Conservation (phyloP, 2,797 vertebrate species). For the Spinus pinus region DNA sequence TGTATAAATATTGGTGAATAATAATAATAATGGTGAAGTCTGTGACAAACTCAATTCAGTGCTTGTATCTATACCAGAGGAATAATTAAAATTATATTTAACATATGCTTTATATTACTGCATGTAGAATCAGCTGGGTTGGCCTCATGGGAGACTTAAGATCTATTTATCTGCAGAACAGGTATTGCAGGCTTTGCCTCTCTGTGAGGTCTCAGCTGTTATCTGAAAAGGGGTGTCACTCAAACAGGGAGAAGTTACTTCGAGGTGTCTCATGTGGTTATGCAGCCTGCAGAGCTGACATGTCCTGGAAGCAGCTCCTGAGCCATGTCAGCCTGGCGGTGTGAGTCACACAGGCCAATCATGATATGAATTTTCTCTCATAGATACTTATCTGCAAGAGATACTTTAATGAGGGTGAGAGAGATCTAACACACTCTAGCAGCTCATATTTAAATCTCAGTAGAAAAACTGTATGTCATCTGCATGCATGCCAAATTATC, state of each 20-base stretch:
- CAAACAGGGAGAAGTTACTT: background rate
- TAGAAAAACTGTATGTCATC: background rate
- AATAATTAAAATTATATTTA: background rate
- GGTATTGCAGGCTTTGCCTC: slow-evolving; percentile 42
- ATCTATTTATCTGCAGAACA: slow-evolving; percentile 5
- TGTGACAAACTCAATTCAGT: background rate
- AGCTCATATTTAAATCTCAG: background rate
- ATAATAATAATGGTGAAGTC: background rate
- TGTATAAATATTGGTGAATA: background rate
- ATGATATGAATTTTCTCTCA: background rate
- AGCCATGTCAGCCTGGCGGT: background rate
- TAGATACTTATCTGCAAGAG: background rate
- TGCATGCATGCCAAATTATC: background rate
- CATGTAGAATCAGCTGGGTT: background rate
- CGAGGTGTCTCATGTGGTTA: background rate
- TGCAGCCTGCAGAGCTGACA: background rate
- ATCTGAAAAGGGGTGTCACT: slow-evolving; percentile 18
- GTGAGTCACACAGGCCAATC: background rate
- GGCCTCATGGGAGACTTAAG: background rate
- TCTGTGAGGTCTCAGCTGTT: slow-evolving; percentile 1
- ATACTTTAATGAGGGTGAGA: background rate
- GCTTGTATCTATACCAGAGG: background rate
- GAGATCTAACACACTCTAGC: background rate
- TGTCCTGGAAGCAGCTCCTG: background rate
- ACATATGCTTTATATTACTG: background rate